Percentiles rank a stretch among this genome's conserved stretches.
These are phyloP conservation scores for Echiichthys vipera DNA, from an alignment of 2,797 vertebrate genomes.

Conservation along the genomic window DNA sequence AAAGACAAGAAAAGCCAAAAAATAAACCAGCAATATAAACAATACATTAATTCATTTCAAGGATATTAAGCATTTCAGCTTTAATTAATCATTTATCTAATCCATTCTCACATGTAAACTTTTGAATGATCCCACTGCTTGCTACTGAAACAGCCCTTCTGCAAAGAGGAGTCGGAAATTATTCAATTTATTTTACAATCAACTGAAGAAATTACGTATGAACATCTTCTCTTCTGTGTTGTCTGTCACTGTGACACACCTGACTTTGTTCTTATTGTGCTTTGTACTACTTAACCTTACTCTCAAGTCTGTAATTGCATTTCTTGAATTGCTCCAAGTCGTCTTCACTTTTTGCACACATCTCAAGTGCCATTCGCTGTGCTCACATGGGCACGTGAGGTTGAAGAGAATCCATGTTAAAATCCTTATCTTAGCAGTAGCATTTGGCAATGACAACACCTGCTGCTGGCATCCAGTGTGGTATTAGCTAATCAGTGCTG, in stretches of 20 bases:
- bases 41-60: background rate
- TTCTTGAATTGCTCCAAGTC: conserved; percentile 15
- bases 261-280: conserved; percentile 6
- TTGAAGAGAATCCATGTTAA: conserved; percentile 37
- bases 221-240: background rate
- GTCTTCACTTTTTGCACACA: background rate
- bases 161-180: background rate
- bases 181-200: conserved; percentile 18
- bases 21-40: too few species aligned
- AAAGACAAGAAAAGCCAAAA: too few species aligned
- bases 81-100: background rate
- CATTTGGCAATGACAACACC: conserved; percentile 42
- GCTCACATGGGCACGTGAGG: background rate
- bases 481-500: conserved; percentile 46
- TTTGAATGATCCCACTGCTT: background rate
- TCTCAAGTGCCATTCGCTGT: conserved; percentile 21
- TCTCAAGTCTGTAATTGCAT: conserved; percentile 17
- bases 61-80: background rate
- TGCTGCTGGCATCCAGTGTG: conserved; percentile 53
- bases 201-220: conserved; percentile 22
- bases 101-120: background rate
- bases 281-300: conserved; percentile 6
- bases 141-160: conserved; percentile 5
- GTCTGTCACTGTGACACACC: background rate
- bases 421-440: conserved; percentile 47